These are phyloP conservation scores for Phrynocephalus versicolor DNA, from an alignment of 2,113 vertebrate genomes.

Conservation along the genomic window DNA sequence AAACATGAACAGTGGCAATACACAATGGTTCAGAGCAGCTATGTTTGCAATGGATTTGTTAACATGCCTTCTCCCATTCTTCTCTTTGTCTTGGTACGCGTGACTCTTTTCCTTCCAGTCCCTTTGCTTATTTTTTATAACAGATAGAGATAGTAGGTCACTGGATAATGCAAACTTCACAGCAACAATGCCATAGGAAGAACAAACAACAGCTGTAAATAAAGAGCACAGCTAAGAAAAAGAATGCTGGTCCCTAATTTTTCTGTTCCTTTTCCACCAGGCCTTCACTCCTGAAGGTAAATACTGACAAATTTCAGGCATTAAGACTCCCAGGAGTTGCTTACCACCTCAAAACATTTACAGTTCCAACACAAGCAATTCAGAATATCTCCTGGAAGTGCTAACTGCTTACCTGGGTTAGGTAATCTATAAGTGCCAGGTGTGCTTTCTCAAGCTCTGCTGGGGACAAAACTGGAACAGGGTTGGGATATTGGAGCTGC, in stretches of 20 bases:
- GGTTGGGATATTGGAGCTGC: constrained; percentile 96
- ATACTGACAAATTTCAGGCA: not conserved
- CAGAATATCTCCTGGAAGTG: not conserved
- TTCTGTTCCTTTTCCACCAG: not conserved
- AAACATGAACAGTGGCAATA: not conserved
- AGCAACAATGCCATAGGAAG: not conserved
- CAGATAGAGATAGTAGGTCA: not conserved
- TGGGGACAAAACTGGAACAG: constrained; percentile 87
- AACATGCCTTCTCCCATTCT: not conserved
- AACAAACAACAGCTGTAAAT: not conserved
- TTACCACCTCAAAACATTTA: not conserved
- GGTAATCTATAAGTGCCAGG: constrained; percentile 95
- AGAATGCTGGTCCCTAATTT: not conserved
- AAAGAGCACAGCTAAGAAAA: not conserved
- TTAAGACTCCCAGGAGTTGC: not conserved
- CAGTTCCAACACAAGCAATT: not conserved
- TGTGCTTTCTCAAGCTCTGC: constrained; percentile 96
- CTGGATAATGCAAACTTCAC: not conserved
- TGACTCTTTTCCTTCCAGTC: not conserved
- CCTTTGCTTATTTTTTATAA: not conserved
- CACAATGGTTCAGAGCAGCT: not conserved
- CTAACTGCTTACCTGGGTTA: constrained; percentile 86
- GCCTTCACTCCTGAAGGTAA: not conserved
- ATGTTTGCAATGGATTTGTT: not conserved
- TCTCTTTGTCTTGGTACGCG: not conserved